A percentile compares a stretch with the other conserved stretches of the same genome.
These are phyloP conservation scores for Catharus ustulatus DNA, from an alignment of 2,797 vertebrate species.

Conservation along the genomic window DNA sequence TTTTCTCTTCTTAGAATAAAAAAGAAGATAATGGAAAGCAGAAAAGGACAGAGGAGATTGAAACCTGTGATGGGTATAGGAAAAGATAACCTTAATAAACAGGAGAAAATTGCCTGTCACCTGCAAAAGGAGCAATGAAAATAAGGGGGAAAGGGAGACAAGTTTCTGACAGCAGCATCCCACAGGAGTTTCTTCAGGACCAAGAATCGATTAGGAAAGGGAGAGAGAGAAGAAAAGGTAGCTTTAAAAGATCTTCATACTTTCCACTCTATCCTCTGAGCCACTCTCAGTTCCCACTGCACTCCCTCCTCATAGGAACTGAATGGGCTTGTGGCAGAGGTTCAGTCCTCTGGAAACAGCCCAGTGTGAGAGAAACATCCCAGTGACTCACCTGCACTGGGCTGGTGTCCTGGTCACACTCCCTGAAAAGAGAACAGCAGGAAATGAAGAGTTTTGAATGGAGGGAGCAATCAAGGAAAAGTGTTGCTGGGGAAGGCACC, in stretches of 20 bases:
- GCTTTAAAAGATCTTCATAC: background rate
- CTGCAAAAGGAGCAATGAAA: background rate
- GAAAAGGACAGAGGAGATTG: background rate
- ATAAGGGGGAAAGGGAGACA: background rate
- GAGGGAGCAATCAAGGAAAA: background rate
- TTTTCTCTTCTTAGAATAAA: background rate
- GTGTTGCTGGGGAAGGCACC: background rate
- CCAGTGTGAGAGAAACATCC: background rate
- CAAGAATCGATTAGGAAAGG: background rate
- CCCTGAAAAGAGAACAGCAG: background rate
- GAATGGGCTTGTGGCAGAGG: background rate
- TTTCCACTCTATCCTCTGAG: background rate
- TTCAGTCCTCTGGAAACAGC: background rate
- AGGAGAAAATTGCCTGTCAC: background rate
- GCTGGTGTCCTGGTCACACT: background rate
- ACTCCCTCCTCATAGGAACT: background rate
- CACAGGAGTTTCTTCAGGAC: background rate
- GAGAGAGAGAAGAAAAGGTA: background rate
- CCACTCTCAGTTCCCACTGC: fast-evolving
- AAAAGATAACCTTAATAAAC: constrained; percentile 29
- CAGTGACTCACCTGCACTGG: background rate
- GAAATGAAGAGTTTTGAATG: background rate
- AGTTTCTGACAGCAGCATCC: background rate
- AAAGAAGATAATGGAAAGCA: background rate
- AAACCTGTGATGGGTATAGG: background rate